Conservation (phyloP, 2,888 invertebrate genomes). For the Mimas tiliae region DNA sequence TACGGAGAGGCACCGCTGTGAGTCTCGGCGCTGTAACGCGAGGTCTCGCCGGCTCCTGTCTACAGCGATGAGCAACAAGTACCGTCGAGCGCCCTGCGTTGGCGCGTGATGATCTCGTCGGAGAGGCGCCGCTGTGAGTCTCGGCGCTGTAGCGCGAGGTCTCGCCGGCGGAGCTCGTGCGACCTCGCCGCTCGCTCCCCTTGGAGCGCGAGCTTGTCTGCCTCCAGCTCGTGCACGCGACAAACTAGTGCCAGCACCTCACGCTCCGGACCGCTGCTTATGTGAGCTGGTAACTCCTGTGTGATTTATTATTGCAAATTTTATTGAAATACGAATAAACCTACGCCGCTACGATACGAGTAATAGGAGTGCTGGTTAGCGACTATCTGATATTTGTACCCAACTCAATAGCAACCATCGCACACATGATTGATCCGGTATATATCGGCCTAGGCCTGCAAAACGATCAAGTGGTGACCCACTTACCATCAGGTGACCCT, state of each 20-base stretch:
- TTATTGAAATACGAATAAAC: not conserved
- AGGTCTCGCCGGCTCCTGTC: too few species aligned
- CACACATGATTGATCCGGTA: too few species aligned
- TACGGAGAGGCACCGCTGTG: slow-evolving; percentile 55
- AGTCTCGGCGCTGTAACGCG: not conserved
- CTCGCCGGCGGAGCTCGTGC: slow-evolving; percentile 93
- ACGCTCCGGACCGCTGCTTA: slow-evolving; percentile 94
- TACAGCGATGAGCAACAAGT: not conserved
- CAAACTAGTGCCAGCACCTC: slow-evolving; percentile 95
- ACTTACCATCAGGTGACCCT: too few species aligned
- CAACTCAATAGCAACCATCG: too few species aligned
- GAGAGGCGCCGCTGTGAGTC: slow-evolving; percentile 93
- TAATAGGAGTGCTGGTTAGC: too few species aligned
- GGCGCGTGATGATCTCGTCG: slow-evolving; percentile 96
- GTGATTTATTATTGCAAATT: not conserved
- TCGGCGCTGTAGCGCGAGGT: slow-evolving; percentile 92
- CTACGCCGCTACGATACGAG: too few species aligned
- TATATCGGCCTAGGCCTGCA: too few species aligned
- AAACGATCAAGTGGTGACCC: too few species aligned
- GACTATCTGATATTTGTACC: too few species aligned
- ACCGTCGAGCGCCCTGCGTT: slow-evolving; percentile 93
- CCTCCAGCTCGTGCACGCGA: slow-evolving; percentile 96
- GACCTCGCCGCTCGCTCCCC: slow-evolving; percentile 93
- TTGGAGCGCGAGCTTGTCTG: slow-evolving; percentile 96
- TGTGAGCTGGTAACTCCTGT: slow-evolving; percentile 92